A percentile compares a stretch with the other conserved stretches of the same genome.
These are phyloP conservation scores for Drosophila truncata DNA, from an alignment of 1,140 invertebrate genomes.

Conservation along the genomic window DNA sequence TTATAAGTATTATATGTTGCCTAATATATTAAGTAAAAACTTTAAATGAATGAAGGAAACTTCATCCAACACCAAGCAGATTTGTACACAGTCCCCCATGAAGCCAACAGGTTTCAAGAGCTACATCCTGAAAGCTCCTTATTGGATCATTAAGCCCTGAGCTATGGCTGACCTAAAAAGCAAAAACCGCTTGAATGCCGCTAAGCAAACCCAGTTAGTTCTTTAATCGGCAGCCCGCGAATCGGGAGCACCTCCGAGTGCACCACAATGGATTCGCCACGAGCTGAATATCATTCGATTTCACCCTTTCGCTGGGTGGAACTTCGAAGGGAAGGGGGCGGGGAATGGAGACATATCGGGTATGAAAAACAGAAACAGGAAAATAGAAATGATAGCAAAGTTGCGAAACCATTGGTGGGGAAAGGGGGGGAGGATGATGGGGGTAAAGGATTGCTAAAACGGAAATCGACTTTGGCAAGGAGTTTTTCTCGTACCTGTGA, in stretches of 20 bases:
- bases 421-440: not conserved
- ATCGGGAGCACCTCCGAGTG: constrained; percentile 25
- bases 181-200: constrained; percentile 11
- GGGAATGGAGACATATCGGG: constrained; percentile 39
- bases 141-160: constrained; percentile 29
- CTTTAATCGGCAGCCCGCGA: constrained; percentile 32
- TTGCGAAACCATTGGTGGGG: constrained; percentile 19
- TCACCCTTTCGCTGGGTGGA: constrained; percentile 13
- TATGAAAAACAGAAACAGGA: constrained; percentile 65
- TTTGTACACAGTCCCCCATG: not conserved
- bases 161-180: constrained; percentile 31
- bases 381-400: constrained; percentile 79
- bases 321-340: not conserved
- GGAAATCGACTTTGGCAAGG: constrained; percentile 80
- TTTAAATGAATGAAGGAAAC: not conserved
- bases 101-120: constrained; percentile 33
- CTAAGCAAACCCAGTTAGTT: constrained; percentile 29
- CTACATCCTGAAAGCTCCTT: constrained; percentile 14
- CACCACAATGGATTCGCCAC: constrained; percentile 47
- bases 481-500: constrained; percentile 72
- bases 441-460: constrained; percentile 37
- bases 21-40: not conserved
- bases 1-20: not conserved
- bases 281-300: constrained; percentile 51
- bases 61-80: not conserved